Conservation (phyloP, 2,797 vertebrate genomes). For the Ispidina picta region DNA sequence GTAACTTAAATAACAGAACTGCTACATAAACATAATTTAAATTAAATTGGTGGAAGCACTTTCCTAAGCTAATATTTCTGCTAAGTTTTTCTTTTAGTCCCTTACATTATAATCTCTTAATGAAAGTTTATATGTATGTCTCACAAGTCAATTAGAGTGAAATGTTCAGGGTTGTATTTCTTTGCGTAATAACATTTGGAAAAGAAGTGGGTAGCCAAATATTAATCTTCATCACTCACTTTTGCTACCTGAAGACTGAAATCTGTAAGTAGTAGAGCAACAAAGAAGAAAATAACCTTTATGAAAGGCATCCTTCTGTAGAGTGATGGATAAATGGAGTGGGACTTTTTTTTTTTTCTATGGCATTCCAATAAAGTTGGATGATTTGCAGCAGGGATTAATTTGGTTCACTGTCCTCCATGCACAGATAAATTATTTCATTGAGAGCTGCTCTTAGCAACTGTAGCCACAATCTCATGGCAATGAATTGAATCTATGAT, state of each 20-base stretch:
- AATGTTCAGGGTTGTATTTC: background rate
- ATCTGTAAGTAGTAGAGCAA: slow-evolving; percentile 38
- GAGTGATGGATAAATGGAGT: slow-evolving; percentile 18
- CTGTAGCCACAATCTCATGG: slow-evolving; percentile 2
- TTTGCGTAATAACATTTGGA: background rate
- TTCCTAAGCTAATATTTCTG: background rate
- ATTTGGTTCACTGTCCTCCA: slow-evolving; percentile 46
- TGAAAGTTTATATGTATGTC: background rate
- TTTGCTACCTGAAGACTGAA: background rate
- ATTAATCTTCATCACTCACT: background rate
- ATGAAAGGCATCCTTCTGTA: slow-evolving; percentile 41
- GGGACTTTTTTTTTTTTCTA: background rate
- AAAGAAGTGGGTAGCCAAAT: background rate
- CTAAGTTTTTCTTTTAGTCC: background rate
- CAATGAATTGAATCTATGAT: slow-evolving; percentile 34
- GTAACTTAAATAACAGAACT: background rate
- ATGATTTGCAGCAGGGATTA: slow-evolving; percentile 43
- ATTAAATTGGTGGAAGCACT: background rate
- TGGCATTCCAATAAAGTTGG: slow-evolving; percentile 6
- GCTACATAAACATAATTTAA: background rate
- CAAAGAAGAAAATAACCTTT: slow-evolving; percentile 63
- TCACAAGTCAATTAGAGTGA: background rate
- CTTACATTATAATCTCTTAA: background rate
- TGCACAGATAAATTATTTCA: slow-evolving; percentile 39
- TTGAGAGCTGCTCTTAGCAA: slow-evolving; percentile 27